Base-by-base conservation (phyloP, 2,797 vertebrate species). In the Myiotriccus ornatus region DNA sequence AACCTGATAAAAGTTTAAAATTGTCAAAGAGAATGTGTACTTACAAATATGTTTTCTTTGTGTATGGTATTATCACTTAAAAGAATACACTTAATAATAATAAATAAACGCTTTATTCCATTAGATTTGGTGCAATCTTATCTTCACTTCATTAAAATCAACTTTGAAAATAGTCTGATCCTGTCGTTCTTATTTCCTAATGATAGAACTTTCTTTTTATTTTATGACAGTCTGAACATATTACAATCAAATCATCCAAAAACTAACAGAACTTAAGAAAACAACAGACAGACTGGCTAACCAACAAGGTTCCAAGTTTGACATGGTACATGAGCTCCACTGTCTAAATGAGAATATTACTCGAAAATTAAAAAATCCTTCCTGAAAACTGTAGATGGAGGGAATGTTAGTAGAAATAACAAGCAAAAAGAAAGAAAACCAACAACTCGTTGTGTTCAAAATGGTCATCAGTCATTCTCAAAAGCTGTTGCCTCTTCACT, bases 381-480 rank as follows among this genome's bases (percentile, higher is more conserved):
- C 85, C 57, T 44, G 85, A 91, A 95, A 90, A 93, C 39, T 62
- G 84, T 49, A 91, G 89, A 96, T 88, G 23, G 44, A 76, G 25
- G 35, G 76, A 92, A 60, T 46, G 17, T 94, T 90, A 88, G 60
- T 34, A 60, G 81, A 87, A 95, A 84, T 69, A 87, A 80, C 34
- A 83, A 62, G 71, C 64, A 74, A 95, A 94, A 46, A 81, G 86
- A 95, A 88, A 74, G 85, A 88, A 90, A 82, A 46, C 47, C 63
- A 93, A 35, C 20, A 64, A 89, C 85, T 87, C 28, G 80, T 37
- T 89, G 73, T 92, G 95, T 93, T 90, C 81, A 93, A 96, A 97
- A 86, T 27, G 12, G 55, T 79, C 85, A 63, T 53, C 83, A 82
- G 78, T 95, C 39, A 74, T 87, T 96, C 94, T 84, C 78, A 83